Conservation (phyloP, 2,113 vertebrate genomes). For the Tragelaphus imberbis region DNA sequence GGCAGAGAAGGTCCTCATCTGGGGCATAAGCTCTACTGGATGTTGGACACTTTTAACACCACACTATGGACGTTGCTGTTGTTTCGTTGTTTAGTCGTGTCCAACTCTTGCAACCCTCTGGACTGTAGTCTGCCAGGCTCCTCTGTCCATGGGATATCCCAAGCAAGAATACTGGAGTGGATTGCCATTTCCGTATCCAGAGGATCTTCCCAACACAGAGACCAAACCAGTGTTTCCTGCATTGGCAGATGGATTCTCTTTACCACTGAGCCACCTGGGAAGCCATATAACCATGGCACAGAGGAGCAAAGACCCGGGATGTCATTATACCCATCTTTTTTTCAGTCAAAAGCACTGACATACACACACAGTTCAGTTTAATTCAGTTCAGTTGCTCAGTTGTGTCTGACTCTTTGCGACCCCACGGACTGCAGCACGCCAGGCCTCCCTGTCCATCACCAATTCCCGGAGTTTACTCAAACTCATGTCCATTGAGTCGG, state of each 20-base stretch:
- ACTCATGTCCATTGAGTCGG: background rate
- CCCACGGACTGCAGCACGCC: background rate
- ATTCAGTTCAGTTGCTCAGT: background rate
- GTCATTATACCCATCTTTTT: background rate
- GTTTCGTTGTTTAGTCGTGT: background rate
- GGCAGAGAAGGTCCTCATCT: background rate
- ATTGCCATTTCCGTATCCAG: background rate
- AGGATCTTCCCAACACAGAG: background rate
- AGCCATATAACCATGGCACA: background rate
- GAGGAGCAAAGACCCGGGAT: background rate
- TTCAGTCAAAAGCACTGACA: background rate
- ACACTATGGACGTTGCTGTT: background rate
- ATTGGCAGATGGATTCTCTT: background rate
- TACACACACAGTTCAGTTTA: background rate
- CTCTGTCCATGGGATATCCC: background rate
- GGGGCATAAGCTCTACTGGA: too few relatives aligned
- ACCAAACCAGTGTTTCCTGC: background rate
- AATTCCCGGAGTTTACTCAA: background rate
- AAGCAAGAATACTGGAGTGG: background rate
- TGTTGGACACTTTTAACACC: background rate
- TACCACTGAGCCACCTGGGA: background rate
- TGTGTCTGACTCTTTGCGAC: background rate
- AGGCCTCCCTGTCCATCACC: background rate
- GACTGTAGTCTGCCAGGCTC: background rate
- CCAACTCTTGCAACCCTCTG: background rate